Conservation (phyloP, 2,113 vertebrate species). For the Siniperca knerii region DNA sequence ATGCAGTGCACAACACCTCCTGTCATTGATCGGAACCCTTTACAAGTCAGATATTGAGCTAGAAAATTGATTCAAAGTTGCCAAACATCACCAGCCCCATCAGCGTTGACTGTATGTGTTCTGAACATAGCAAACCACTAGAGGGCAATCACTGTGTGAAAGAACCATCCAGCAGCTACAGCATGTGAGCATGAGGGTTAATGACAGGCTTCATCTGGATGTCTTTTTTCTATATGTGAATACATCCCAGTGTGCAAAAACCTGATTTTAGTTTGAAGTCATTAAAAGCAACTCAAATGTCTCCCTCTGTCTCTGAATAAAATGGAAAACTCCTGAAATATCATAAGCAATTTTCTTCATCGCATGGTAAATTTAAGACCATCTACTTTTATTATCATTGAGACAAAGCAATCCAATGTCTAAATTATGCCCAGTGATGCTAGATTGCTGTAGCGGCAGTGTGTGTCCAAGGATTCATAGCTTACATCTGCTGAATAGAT, state of each 20-base stretch:
- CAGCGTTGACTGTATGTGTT: slow-evolving; percentile 13
- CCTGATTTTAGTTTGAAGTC: not conserved
- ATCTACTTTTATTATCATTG: not conserved
- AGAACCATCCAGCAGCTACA: slow-evolving; percentile 6
- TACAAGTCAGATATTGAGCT: not conserved
- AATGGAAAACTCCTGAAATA: not conserved
- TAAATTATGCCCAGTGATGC: not conserved
- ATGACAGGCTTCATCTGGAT: slow-evolving; percentile 13
- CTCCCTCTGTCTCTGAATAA: not conserved
- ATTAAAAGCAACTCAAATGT: not conserved
- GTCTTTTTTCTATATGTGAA: not conserved
- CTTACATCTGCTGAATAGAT: not conserved
- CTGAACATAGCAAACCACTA: slow-evolving; percentile 65
- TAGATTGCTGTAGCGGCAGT: not conserved
- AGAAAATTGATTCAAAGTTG: slow-evolving; percentile 2
- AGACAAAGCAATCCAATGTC: not conserved
- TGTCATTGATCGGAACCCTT: not conserved
- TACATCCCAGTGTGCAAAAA: not conserved
- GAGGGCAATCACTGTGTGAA: slow-evolving; percentile 70
- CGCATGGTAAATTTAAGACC: too few relatives aligned
- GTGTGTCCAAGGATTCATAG: not conserved
- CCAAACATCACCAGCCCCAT: slow-evolving; percentile 6
- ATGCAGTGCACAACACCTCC: not conserved
- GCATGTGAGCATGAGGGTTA: not conserved
- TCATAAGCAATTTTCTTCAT: not conserved